Percentiles rank a stretch among this genome's conserved stretches.
phyloP scores from a whole-genome alignment of 2,113 vertebrate genomes.

The Halichoerus grypus region DNA sequence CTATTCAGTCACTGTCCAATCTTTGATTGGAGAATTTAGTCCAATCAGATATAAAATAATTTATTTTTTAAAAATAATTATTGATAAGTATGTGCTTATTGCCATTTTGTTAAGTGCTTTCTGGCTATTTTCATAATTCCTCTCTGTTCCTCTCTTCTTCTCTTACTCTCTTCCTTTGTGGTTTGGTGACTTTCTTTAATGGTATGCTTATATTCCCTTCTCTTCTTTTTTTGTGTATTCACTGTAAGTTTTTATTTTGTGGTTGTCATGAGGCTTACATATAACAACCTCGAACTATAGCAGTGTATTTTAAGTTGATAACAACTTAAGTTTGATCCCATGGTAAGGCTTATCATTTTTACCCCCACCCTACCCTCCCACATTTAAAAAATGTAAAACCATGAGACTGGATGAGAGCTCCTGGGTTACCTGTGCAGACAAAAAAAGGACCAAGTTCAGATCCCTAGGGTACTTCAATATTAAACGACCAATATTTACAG shows the following conservation, averaged over 20 bases:
- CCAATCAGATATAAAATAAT: neutral
- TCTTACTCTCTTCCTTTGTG: neutral
- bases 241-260: neutral
- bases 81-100: neutral
- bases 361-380: neutral
- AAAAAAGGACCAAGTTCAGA: conserved; percentile 8
- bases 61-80: neutral
- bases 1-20: neutral
- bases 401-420: neutral
- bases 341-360: neutral
- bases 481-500: conserved; percentile 7
- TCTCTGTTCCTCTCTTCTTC: neutral
- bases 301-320: neutral
- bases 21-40: neutral
- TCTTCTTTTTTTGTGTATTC: neutral
- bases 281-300: neutral
- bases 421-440: neutral
- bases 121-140: neutral
- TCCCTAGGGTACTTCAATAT: neutral
- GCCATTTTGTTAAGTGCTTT: neutral
- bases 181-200: neutral
- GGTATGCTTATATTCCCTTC: neutral
- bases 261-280: neutral
- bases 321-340: neutral
- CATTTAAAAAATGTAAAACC: conserved; percentile 9